Evolutionary conservation across 2,888 invertebrate species (phyloP).

Genomic region (Euphydryas editha): DNA sequence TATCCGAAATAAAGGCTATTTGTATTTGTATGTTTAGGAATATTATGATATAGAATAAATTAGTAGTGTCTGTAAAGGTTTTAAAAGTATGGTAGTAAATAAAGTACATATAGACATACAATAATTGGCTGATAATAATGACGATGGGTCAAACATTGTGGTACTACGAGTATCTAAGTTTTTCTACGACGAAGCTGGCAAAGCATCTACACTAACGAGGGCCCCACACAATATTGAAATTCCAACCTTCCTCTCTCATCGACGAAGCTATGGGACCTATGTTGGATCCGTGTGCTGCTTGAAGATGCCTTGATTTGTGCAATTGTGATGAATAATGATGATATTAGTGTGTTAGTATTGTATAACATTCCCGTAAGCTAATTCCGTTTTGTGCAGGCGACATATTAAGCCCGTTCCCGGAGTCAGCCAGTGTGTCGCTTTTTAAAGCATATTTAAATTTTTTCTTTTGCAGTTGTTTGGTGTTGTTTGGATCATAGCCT

Average conservation of each 20-base stretch:
- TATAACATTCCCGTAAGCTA: conserved; percentile 79
- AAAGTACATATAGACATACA: not conserved
- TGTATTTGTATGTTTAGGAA: no score
- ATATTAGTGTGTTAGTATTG: conserved; percentile 63
- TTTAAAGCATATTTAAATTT: conserved; percentile 84
- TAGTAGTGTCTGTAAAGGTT: not conserved
- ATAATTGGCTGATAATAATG: not conserved
- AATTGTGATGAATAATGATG: conserved; percentile 59
- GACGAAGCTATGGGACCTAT: conserved; percentile 73
- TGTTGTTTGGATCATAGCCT: conserved; percentile 84
- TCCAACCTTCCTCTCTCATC: conserved; percentile 72
- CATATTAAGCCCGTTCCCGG: conserved; percentile 77
- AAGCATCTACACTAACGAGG: conserved; percentile 60
- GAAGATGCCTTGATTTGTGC: conserved; percentile 69
- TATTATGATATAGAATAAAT: not conserved
- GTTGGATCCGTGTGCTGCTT: conserved; percentile 73
- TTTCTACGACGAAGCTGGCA: conserved; percentile 53
- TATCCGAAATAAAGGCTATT: no score
- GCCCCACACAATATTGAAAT: conserved; percentile 58
- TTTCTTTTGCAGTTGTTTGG: conserved; percentile 85
- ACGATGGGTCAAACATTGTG: not conserved
- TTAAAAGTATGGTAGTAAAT: not conserved
- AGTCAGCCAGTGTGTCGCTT: conserved; percentile 71
- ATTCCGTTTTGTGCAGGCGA: conserved; percentile 80
- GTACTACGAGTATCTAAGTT: conserved; percentile 2